These are phyloP conservation scores for Tetropium fuscum DNA, from an alignment of 2,888 invertebrate species.

Conservation along the genomic window DNA sequence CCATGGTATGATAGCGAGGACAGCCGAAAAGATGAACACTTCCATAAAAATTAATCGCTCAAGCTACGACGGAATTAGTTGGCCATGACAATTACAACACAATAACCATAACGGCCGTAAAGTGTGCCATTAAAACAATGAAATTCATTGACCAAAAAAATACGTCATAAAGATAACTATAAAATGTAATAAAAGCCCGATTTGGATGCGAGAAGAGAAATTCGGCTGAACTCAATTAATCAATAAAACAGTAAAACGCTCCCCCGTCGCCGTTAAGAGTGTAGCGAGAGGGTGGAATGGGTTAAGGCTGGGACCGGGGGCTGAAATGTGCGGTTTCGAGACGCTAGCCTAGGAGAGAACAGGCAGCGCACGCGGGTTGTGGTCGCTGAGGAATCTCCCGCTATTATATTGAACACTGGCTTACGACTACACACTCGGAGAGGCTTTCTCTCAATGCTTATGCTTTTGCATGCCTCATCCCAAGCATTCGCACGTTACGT, in stretches of 20 bases:
- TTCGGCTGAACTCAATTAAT: conserved; percentile 67
- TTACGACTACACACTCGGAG: conserved; percentile 45
- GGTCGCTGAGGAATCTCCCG: conserved; percentile 66
- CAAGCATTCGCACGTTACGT: conserved; percentile 24
- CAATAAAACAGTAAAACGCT: conserved; percentile 67
- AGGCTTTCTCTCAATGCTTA: conserved; percentile 31
- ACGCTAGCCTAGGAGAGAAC: conserved; percentile 64
- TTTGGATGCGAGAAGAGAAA: conserved; percentile 55
- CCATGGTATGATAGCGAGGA: conserved; percentile 39
- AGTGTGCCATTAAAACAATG: conserved; percentile 41
- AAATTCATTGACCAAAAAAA: conserved; percentile 54
- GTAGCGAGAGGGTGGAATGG: conserved; percentile 53
- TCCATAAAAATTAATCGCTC: conserved; percentile 63
- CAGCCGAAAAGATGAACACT: conserved; percentile 40
- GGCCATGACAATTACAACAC: conserved; percentile 60
- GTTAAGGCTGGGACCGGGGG: conserved; percentile 51
- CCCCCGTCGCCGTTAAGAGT: conserved; percentile 65
- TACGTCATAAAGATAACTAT: conserved; percentile 62
- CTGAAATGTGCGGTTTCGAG: conserved; percentile 66
- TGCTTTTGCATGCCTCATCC: conserved; percentile 30
- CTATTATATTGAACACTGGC: conserved; percentile 67
- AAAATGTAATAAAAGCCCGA: conserved; percentile 63
- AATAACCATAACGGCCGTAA: conserved; percentile 48
- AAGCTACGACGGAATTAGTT: conserved; percentile 54
- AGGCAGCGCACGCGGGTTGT: conserved; percentile 65